Evolutionary conservation across 2,797 vertebrate genomes (phyloP), one percentile per base, ranked within the genome.

Genomic region (Gadopsis bispinosus): DNA sequence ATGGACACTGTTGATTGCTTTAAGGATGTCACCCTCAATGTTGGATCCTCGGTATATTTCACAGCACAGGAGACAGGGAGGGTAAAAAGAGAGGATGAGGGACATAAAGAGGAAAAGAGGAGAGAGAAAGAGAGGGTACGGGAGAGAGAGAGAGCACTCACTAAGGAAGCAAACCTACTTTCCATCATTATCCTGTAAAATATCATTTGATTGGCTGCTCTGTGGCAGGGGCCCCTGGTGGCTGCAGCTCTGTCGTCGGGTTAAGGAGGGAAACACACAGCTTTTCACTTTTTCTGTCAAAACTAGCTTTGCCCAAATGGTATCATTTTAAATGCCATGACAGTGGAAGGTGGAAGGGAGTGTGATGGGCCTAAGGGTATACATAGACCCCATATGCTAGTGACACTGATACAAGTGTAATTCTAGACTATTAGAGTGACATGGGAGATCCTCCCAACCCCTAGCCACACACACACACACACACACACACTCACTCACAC

Each of bases 391-490:
- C 91, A 97, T 97, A 97, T 97, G 97, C 97, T 95, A 91, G 95
- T 95, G 95, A 97, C 97, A 96, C 96, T 93, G 96, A 97, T 96
- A 97, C 97, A 97, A 98, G 97, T 97, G 96, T 98, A 97, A 98
- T 97, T 97, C 96, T 95, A 97, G 95, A 96, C 96, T 96, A 96
- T 97, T 96, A 96, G 95, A 97, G 96, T 97, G 97, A 98, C 97
- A 97, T 95, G 92, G 93, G 95, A 95, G 96, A 96, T 96, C 96
- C 83, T 89, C 77, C 84, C 80, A 89, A 90, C 87, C 89, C 73
- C 59, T 47, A 71, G 75, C 73, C 74, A 59, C 77, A 73, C 84
- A 80, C 77, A 77, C 73, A 73, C 77, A 66, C 69, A 54, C 73
- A 64, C 72, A 47, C 19, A 26, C 47, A 50, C 50, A 48, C 31